Percentiles rank a stretch among this genome's conserved stretches.
These are phyloP conservation scores for Beroe forskalii DNA, from an alignment of 37 sponge, comb jelly and placozoan species.

Conservation along the genomic window DNA sequence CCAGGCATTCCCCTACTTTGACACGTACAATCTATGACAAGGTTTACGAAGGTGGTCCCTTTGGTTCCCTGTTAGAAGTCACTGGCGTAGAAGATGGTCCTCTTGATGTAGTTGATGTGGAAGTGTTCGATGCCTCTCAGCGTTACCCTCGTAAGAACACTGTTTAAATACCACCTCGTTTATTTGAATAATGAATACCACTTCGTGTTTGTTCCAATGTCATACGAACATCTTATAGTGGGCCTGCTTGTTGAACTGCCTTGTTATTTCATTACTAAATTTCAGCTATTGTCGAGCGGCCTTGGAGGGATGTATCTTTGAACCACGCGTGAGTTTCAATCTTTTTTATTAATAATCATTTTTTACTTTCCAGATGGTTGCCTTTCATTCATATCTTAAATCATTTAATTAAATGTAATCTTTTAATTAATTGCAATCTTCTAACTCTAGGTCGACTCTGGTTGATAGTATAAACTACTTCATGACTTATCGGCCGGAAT, in stretches of 20 bases:
- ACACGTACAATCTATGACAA: too few species aligned
- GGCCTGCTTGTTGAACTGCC: too few species aligned
- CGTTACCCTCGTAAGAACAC: slow-evolving; percentile 2
- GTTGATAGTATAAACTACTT: slow-evolving; percentile 37
- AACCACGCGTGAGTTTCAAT: slow-evolving; percentile 12
- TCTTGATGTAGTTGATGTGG: slow-evolving; percentile 11
- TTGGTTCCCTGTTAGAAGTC: not conserved
- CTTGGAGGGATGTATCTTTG: slow-evolving; percentile 24
- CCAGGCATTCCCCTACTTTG: too few species aligned
- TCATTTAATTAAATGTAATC: too few species aligned
- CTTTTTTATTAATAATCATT: too few species aligned
- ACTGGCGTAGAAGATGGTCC: slow-evolving; percentile 44
- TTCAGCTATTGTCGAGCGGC: slow-evolving; percentile 34
- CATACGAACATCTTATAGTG: too few species aligned
- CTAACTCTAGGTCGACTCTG: not conserved
- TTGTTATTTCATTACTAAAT: too few species aligned
- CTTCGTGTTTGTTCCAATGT: too few species aligned
- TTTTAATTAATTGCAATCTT: not conserved
- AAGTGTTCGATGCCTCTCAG: slow-evolving; percentile 53
- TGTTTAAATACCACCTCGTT: too few species aligned
- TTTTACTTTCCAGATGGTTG: too few species aligned
- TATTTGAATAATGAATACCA: too few species aligned
- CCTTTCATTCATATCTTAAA: too few species aligned
- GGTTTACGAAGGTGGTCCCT: slow-evolving; percentile 41
- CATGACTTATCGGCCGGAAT: not conserved